Percentiles rank a stretch among this genome's conserved stretches.
Conservation (phyloP, 2,888 invertebrate genomes). For the Callinectes sapidus region DNA sequence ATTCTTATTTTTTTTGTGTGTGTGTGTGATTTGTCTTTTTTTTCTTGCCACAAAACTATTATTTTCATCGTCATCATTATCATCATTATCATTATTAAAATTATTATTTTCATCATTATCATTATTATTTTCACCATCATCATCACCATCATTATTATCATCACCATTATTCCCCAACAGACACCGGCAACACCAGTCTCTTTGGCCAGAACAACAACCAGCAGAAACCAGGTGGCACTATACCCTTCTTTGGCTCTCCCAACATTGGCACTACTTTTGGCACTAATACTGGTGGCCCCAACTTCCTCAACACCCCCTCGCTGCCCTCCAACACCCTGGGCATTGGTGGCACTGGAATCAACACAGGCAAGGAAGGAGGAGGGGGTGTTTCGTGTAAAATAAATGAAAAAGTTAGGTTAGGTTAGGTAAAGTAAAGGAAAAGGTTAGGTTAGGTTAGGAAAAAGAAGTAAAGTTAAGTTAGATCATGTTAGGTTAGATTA, state of each 20-base stretch:
- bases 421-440: no score
- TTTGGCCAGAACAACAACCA: constrained; percentile 70
- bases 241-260: constrained; percentile 36
- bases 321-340: constrained; percentile 19
- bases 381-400: no score
- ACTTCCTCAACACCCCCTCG: constrained; percentile 32
- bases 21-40: not conserved
- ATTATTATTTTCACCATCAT: no score
- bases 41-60: no score
- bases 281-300: not conserved
- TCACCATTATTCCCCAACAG: not conserved
- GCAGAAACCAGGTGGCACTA: constrained; percentile 50
- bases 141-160: not conserved
- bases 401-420: no score
- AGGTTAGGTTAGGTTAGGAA: no score
- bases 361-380: constrained; percentile 49
- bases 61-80: no score
- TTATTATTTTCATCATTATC: no score
- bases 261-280: constrained; percentile 47
- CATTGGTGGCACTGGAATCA: constrained; percentile 15
- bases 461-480: no score
- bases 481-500: no score
- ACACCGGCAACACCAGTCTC: constrained; percentile 59
- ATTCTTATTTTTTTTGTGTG: not conserved
- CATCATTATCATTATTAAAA: no score